Evolutionary conservation across 2,888 invertebrate genomes (phyloP).

Genomic region (Dromius quadrimaculatus): DNA sequence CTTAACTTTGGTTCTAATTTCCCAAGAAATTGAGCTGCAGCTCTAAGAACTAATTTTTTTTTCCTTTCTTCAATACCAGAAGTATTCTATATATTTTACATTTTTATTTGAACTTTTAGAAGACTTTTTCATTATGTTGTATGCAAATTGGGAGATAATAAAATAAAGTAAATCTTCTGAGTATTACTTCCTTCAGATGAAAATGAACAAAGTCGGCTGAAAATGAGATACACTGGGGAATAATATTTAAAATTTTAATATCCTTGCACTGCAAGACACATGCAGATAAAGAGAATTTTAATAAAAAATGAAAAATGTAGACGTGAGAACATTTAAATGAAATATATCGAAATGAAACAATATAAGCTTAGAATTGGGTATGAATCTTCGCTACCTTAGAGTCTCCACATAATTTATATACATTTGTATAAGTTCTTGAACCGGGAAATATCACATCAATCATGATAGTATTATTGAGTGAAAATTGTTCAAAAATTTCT

Average conservation of each 20-base stretch:
- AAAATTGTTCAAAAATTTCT: too few species aligned
- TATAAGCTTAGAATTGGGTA: too few species aligned
- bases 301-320: too few species aligned
- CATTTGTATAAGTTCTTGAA: too few species aligned
- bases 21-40: constrained; percentile 1
- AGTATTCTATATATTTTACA: constrained; percentile 12
- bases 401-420: too few species aligned
- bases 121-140: constrained; percentile 8
- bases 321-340: too few species aligned
- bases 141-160: constrained; percentile 9
- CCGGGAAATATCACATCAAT: too few species aligned
- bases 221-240: constrained; percentile 21
- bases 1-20: constrained; percentile 28
- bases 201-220: neutral
- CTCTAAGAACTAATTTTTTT: neutral
- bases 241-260: constrained; percentile 7
- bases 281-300: constrained; percentile 14
- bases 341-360: too few species aligned
- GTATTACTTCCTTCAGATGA: constrained; percentile 3
- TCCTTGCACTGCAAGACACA: constrained; percentile 7
- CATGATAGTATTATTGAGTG: too few species aligned
- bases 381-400: too few species aligned
- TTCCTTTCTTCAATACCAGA: constrained; percentile 1
- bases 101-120: constrained; percentile 1
- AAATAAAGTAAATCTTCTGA: constrained; percentile 1